Conservation (phyloP, 2,888 invertebrate species). For the Gandaritis pyraliata region DNA sequence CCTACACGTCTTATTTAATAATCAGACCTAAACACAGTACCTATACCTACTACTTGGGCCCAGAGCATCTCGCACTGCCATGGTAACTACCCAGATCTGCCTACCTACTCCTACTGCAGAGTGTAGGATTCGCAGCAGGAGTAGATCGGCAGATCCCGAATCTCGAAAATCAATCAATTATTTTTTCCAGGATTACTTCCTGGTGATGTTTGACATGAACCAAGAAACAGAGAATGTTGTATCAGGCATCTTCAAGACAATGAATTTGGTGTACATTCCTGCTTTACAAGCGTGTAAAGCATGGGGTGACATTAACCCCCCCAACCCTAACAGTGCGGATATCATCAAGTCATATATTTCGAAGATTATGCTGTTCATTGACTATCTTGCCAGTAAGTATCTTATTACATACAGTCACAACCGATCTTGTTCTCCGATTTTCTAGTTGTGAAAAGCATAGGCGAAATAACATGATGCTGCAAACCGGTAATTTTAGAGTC, state of each 20-base stretch:
- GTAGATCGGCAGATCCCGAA: no score
- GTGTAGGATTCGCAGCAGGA: no score
- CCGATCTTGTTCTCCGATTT: no score
- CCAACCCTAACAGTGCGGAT: constrained; percentile 71
- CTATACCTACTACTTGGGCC: no score
- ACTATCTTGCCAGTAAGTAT: constrained; percentile 74
- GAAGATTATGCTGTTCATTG: constrained; percentile 74
- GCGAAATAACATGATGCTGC: no score
- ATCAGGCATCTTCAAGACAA: constrained; percentile 70
- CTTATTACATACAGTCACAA: not conserved
- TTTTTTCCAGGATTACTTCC: constrained; percentile 68
- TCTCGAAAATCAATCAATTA: not conserved
- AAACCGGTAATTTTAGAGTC: no score
- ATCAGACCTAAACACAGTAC: no score
- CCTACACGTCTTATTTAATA: no score
- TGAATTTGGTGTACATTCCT: constrained; percentile 64
- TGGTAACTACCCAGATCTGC: no score
- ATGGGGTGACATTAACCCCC: constrained; percentile 78
- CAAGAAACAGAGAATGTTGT: constrained; percentile 74
- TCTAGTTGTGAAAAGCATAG: no score
- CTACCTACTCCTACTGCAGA: no score
- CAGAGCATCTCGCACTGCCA: no score
- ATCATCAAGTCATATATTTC: constrained; percentile 70
- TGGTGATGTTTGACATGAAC: constrained; percentile 64
- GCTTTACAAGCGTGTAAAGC: constrained; percentile 64